Evolutionary conservation across 2,113 vertebrate genomes (phyloP).

Genomic region (Macroglossus sobrinus): DNA sequence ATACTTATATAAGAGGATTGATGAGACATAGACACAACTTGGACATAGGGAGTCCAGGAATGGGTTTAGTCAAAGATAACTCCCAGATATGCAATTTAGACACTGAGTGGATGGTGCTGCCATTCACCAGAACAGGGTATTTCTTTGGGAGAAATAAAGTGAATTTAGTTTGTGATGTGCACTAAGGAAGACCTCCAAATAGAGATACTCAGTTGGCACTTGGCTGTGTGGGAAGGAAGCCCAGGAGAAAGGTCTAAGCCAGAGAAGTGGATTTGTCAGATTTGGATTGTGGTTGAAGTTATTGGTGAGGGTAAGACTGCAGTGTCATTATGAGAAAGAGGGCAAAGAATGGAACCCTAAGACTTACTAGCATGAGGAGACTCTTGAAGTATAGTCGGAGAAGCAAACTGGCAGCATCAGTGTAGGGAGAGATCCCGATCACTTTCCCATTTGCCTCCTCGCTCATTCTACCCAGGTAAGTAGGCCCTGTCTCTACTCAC

Average conservation of each 20-base stretch:
- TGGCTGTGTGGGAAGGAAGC: not conserved
- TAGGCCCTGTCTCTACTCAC: not conserved
- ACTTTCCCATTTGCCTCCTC: not conserved
- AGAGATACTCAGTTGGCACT: not conserved
- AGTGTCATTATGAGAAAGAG: not conserved
- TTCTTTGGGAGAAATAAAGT: not conserved
- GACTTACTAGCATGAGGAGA: not conserved
- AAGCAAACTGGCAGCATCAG: no score
- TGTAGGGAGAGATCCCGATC: not conserved
- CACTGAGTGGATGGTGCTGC: not conserved
- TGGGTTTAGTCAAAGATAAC: not conserved
- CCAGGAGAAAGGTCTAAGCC: not conserved
- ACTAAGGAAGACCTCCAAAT: not conserved
- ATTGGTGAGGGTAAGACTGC: not conserved
- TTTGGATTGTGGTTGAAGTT: not conserved
- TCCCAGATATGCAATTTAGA: not conserved
- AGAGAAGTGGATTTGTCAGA: not conserved
- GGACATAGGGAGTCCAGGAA: not conserved
- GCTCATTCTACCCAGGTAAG: not conserved
- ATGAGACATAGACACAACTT: not conserved
- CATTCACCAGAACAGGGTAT: not conserved
- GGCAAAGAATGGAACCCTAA: not conserved
- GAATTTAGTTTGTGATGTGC: not conserved
- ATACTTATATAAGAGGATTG: not conserved
- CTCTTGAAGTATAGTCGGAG: no score